Base-by-base conservation (phyloP, 2,113 vertebrate genomes). In the Cyprinodon tularosa region DNA sequence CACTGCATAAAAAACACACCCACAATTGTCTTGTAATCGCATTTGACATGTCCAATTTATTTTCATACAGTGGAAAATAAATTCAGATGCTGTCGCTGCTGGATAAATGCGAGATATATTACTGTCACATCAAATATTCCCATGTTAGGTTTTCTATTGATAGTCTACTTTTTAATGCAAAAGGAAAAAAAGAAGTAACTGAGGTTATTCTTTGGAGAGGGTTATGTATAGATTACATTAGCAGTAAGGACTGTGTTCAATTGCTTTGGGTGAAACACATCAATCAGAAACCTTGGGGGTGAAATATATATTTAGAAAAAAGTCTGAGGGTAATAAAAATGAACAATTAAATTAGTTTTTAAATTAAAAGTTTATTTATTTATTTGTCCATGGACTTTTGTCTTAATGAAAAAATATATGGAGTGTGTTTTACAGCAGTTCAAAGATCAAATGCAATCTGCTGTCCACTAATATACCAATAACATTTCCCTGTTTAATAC, bases 31-130 rank as follows among this genome's bases (percentile, higher is more conserved):
- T 71, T 47, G 38, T 80, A 65, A 77, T 74, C 50, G 62, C 14
- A 69, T 72, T 68, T 20, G n/a, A 83, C 66, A 8, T 48, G 68
- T 40, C 81, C 36, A 13, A 45, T 77, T 81, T 68, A 68, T 59
- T 77, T 48, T 11, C 8, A 7, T 42, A 36, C 77, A 65, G 63
- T 61, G 40, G 12, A 48, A 78, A 68, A 80, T 77, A n/a, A 39
- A 70, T 67, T 72, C 45, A 40, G 20, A 37, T 36, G 40, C 22
- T n/a, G 50, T 66, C 62, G 38, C 63, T 12, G 6, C 40, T 3
- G 38, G 66, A 71, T 66, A 42, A 77, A 57, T 74, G 37, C 4
- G 66, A 74, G 44, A 62, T 37, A 80, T 77, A 71, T 71, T 66
- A 71, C 62, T 76, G 77, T 77, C 62, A 68, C 47, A 66, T 60